Conservation (phyloP, 2,888 invertebrate species). For the Colostygia pectinataria region DNA sequence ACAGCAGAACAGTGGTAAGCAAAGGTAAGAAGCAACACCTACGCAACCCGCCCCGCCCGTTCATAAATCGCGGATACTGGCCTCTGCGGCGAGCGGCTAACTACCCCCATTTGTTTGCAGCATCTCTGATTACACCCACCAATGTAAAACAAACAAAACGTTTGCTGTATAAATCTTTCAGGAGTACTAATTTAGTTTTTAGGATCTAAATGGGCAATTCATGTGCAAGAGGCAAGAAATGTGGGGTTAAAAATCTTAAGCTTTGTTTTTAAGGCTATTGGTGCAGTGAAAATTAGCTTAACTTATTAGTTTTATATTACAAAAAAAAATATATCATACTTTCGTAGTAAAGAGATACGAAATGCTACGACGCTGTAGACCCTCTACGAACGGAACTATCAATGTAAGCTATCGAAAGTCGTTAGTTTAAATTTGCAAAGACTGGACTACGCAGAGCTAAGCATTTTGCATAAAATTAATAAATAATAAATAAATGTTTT, state of each 20-base stretch:
- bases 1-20: slow-evolving; percentile 8
- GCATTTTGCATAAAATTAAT: no score
- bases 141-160: slow-evolving; percentile 18
- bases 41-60: slow-evolving; percentile 40
- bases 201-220: not conserved
- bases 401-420: no score
- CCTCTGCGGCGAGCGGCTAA: slow-evolving; percentile 75
- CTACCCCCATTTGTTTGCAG: slow-evolving; percentile 75
- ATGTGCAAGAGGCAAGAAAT: not conserved
- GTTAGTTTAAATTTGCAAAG: no score
- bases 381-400: not conserved
- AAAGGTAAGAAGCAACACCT: slow-evolving; percentile 41
- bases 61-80: slow-evolving; percentile 75
- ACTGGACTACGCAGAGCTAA: no score
- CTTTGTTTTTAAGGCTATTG: no score
- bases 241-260: no score
- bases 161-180: slow-evolving; percentile 16
- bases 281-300: no score
- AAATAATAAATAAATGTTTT: no score
- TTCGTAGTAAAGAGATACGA: no score
- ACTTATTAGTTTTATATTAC: no score
- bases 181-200: slow-evolving; percentile 9
- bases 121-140: slow-evolving; percentile 65
- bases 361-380: not conserved
- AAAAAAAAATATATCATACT: no score